These are phyloP conservation scores for Nysson spinosus DNA, from an alignment of 2,888 invertebrate genomes.

Conservation along the genomic window DNA sequence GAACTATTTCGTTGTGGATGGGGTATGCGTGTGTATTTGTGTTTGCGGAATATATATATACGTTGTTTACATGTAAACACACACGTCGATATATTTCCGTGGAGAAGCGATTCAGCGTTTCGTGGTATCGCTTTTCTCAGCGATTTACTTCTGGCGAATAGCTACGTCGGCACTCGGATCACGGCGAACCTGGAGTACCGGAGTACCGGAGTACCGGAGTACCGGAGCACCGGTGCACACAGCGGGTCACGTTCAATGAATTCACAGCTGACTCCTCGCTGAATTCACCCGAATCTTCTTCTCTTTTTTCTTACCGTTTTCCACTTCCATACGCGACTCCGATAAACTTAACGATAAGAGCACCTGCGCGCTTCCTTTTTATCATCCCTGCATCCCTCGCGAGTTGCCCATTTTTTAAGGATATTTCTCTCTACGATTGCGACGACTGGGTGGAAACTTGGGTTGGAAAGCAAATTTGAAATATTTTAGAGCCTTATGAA, in stretches of 20 bases:
- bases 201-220: slow-evolving; percentile 32
- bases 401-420: too few species aligned
- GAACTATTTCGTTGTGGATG: too few species aligned
- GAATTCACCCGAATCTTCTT: slow-evolving; percentile 18
- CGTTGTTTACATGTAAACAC: too few species aligned
- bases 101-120: slow-evolving; percentile 16
- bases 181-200: slow-evolving; percentile 7
- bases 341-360: slow-evolving; percentile 23
- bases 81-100: slow-evolving; percentile 20
- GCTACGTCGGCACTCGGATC: slow-evolving; percentile 45
- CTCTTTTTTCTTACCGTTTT: slow-evolving; percentile 7
- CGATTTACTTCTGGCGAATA: slow-evolving; percentile 43
- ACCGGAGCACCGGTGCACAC: slow-evolving; percentile 37
- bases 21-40: too few species aligned
- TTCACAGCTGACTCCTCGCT: slow-evolving; percentile 43
- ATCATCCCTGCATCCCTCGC: neutral
- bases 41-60: too few species aligned
- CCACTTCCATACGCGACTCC: neutral
- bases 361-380: slow-evolving; percentile 6
- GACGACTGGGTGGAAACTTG: too few species aligned
- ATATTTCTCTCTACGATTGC: too few species aligned
- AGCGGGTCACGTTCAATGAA: slow-evolving; percentile 35
- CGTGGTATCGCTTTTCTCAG: slow-evolving; percentile 55
- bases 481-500: too few species aligned
- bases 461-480: too few species aligned